Evolutionary conservation across 2,888 invertebrate genomes (phyloP).

Genomic region (Drosophila tanythrix): DNA sequence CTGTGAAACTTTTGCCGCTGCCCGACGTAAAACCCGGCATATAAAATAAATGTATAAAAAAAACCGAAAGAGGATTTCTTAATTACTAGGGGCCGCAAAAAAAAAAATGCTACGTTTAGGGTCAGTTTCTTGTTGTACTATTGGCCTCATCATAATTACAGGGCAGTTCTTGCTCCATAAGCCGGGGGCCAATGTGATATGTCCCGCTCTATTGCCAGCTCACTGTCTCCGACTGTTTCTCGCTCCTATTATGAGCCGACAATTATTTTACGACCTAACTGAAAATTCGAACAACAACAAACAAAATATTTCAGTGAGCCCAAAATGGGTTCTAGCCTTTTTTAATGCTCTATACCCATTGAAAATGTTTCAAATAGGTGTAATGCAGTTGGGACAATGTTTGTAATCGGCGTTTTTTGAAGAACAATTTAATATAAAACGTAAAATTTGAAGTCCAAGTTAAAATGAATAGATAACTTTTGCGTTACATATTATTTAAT

Average conservation of each 20-base stretch:
- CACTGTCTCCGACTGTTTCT: slow-evolving; percentile 35
- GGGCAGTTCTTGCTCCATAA: slow-evolving; percentile 64
- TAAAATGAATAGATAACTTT: background rate
- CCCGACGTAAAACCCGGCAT: slow-evolving; percentile 56
- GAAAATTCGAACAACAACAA: slow-evolving; percentile 45
- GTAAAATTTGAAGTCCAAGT: background rate
- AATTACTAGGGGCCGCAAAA: slow-evolving; percentile 66
- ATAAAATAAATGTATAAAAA: slow-evolving; percentile 26
- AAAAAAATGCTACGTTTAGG: slow-evolving; percentile 60
- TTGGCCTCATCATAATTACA: slow-evolving; percentile 79
- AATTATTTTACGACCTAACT: slow-evolving; percentile 78
- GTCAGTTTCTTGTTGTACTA: slow-evolving; percentile 66
- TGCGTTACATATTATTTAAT: background rate
- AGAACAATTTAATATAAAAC: background rate
- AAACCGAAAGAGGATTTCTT: slow-evolving; percentile 76
- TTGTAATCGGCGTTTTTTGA: background rate
- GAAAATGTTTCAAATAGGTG: background rate
- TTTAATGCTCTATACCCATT: slow-evolving; percentile 6
- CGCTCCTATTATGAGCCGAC: slow-evolving; percentile 55
- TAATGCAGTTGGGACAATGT: background rate
- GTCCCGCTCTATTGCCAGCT: slow-evolving; percentile 69
- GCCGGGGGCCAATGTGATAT: slow-evolving; percentile 72
- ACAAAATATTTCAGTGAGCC: slow-evolving; percentile 38
- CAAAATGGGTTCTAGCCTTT: slow-evolving; percentile 41
- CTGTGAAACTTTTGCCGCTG: slow-evolving; percentile 72